phyloP scores from a whole-genome alignment of 2,797 vertebrate species.

The Anolis apletophallus region DNA sequence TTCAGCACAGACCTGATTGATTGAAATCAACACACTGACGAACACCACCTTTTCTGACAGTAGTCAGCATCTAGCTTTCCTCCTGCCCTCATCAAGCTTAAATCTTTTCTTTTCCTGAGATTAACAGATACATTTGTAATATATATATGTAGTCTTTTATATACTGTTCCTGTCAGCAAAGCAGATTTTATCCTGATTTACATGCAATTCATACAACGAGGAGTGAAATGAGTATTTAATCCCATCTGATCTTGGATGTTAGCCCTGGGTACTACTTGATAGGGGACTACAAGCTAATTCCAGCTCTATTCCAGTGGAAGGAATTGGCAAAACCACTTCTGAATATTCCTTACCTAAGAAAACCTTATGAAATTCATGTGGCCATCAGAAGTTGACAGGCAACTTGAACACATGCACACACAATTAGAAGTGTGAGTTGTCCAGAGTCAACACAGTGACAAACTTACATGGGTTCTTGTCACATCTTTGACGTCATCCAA shows the following conservation, averaged over 20 bases:
- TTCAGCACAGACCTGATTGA: background rate
- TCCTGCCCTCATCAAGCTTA: background rate
- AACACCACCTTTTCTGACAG: too few relatives aligned
- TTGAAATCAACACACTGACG: background rate
- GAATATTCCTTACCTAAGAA: too few relatives aligned
- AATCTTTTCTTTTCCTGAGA: background rate
- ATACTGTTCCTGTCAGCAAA: background rate
- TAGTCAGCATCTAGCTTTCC: background rate
- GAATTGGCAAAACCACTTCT: too few relatives aligned
- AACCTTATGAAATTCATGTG: too few relatives aligned
- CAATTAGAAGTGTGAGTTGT: background rate
- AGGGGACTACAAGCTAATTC: too few relatives aligned
- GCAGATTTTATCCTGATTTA: background rate
- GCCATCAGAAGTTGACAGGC: too few relatives aligned
- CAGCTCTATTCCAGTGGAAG: too few relatives aligned
- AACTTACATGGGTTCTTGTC: constrained; percentile 60
- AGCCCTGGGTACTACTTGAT: too few relatives aligned
- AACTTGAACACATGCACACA: too few relatives aligned
- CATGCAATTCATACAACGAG: background rate
- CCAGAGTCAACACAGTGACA: background rate
- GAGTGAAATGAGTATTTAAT: background rate
- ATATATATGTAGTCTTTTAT: background rate
- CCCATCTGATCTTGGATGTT: too few relatives aligned
- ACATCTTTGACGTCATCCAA: constrained; percentile 58
- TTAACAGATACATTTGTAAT: background rate